Percentiles rank a stretch among this genome's conserved stretches.
These are phyloP conservation scores for Anguilla pacifica DNA, from an alignment of 2,797 vertebrate genomes.

Conservation along the genomic window DNA sequence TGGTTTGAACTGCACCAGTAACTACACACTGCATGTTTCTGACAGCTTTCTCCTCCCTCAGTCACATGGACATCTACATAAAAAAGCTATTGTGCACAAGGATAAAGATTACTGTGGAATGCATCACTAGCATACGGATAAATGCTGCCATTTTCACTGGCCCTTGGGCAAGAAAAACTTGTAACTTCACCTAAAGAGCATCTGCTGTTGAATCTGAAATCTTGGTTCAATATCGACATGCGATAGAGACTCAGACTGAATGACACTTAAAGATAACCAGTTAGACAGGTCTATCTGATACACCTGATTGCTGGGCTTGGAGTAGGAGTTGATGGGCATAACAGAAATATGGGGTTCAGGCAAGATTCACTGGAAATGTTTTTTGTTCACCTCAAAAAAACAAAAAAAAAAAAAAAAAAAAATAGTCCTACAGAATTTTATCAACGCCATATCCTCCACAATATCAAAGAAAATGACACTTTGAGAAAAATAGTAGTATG, in stretches of 20 bases:
- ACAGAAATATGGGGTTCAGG: conserved; percentile 23
- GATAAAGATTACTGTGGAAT: background rate
- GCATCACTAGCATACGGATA: background rate
- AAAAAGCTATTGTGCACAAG: background rate
- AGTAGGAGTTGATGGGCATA: conserved; percentile 11
- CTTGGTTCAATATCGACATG: background rate
- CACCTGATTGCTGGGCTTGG: background rate
- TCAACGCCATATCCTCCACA: background rate
- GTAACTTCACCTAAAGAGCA: background rate
- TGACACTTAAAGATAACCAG: background rate
- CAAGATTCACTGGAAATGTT: background rate
- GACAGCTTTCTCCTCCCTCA: background rate
- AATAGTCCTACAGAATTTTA: background rate
- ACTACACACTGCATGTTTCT: background rate
- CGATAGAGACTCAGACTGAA: background rate
- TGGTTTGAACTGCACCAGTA: background rate
- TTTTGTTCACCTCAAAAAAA: background rate
- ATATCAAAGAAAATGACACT: background rate
- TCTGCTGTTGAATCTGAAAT: background rate
- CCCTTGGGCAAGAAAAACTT: background rate
- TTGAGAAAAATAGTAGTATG: background rate
- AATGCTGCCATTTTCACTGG: background rate
- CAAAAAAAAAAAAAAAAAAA: background rate
- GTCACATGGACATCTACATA: background rate
- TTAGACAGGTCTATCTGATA: background rate